A percentile compares a stretch with the other conserved stretches of the same genome.
These are phyloP conservation scores for Drosophila dunni DNA, from an alignment of 1,140 invertebrate species.

Conservation along the genomic window DNA sequence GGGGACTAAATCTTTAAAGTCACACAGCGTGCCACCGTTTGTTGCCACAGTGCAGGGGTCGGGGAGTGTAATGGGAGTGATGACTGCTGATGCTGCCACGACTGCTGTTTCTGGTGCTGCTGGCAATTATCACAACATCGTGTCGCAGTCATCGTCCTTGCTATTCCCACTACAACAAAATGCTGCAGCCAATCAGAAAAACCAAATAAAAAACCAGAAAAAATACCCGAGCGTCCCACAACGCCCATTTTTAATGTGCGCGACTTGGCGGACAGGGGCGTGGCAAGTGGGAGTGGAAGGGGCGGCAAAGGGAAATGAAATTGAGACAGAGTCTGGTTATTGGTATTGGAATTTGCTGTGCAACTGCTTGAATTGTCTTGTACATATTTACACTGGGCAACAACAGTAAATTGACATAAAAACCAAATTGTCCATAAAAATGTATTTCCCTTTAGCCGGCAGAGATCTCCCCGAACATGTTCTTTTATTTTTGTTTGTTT, in stretches of 20 bases:
- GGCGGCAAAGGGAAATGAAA: background rate
- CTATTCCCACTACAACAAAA: constrained; percentile 40
- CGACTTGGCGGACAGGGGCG: constrained; percentile 36
- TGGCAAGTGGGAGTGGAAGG: background rate
- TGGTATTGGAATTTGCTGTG: constrained; percentile 52
- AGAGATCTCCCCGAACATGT: constrained; percentile 57
- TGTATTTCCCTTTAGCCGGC: constrained; percentile 79
- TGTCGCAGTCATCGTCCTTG: constrained; percentile 71
- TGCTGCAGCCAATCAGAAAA: constrained; percentile 72
- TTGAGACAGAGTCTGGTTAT: constrained; percentile 2
- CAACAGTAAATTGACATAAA: constrained; percentile 83
- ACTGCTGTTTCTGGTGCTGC: constrained; percentile 39
- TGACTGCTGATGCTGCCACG: constrained; percentile 10
- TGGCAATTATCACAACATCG: constrained; percentile 82
- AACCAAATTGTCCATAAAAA: constrained; percentile 83
- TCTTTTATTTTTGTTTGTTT: constrained; percentile 12
- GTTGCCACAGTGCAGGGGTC: background rate
- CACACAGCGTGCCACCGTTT: constrained; percentile 21
- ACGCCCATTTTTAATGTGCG: constrained; percentile 75
- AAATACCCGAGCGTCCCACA: constrained; percentile 56
- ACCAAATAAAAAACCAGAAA: constrained; percentile 58
- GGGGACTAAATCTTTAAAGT: constrained; percentile 66
- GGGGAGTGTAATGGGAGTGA: constrained; percentile 15
- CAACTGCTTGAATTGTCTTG: constrained; percentile 80
- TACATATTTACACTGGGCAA: constrained; percentile 75